These are phyloP conservation scores for Eristalis intricaria DNA, from an alignment of 2,888 invertebrate species.

Conservation along the genomic window DNA sequence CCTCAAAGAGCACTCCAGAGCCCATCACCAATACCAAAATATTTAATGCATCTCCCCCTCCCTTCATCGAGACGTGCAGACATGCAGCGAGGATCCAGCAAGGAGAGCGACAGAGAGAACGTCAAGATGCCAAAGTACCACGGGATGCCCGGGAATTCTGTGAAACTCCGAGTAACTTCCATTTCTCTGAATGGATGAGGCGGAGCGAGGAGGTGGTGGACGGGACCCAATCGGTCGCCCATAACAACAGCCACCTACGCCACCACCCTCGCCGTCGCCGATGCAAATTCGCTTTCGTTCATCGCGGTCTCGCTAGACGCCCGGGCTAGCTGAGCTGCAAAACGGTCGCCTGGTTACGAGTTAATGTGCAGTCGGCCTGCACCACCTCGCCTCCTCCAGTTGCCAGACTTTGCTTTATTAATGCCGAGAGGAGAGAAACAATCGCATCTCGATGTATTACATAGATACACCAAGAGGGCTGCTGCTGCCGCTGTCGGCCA, in stretches of 20 bases:
- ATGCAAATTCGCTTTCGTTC: slow-evolving; percentile 67
- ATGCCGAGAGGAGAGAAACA: slow-evolving; percentile 57
- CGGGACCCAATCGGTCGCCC: not conserved
- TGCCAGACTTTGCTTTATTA: slow-evolving; percentile 64
- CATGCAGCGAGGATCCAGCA: slow-evolving; percentile 18
- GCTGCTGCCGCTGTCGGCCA: not conserved
- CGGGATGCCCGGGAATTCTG: slow-evolving; percentile 38
- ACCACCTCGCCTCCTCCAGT: slow-evolving; percentile 32
- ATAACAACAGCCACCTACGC: not conserved
- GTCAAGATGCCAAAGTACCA: slow-evolving; percentile 13
- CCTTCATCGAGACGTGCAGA: slow-evolving; percentile 27
- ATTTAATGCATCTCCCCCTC: slow-evolving; percentile 66
- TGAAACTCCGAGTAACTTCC: slow-evolving; percentile 32
- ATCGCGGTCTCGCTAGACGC: slow-evolving; percentile 56
- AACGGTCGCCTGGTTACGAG: slow-evolving; percentile 26
- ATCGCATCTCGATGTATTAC: slow-evolving; percentile 57
- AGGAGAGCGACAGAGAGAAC: not conserved
- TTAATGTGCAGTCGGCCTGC: slow-evolving; percentile 47
- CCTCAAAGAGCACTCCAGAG: slow-evolving; percentile 47
- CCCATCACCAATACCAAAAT: slow-evolving; percentile 69
- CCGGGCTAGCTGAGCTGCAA: slow-evolving; percentile 38
- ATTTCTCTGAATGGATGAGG: not conserved
- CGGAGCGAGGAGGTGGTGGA: too few relatives aligned
- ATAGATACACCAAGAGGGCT: slow-evolving; percentile 41
- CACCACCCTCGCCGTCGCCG: slow-evolving; percentile 7